Percentiles rank a stretch among this genome's conserved stretches.
phyloP scores from a whole-genome alignment of 2,888 invertebrate genomes.

The Eutolmus rufibarbis region DNA sequence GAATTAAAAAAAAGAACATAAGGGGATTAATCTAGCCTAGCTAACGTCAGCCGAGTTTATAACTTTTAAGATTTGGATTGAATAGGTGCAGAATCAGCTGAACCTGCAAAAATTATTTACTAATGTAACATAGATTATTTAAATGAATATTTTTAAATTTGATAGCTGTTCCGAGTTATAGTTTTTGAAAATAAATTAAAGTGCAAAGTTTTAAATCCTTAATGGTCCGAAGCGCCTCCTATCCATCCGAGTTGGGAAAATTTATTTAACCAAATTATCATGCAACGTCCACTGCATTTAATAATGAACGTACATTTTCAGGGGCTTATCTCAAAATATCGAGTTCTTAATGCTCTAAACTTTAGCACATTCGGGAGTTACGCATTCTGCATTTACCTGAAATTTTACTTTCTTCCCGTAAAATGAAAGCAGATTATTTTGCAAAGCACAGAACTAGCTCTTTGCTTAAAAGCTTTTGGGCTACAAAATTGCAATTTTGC shows the following conservation, averaged over 20 bases:
- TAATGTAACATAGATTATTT: too few relatives aligned
- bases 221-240: background rate
- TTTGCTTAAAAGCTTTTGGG: background rate
- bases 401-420: background rate
- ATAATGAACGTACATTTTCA: too few relatives aligned
- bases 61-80: too few relatives aligned
- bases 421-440: background rate
- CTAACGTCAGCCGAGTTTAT: too few relatives aligned
- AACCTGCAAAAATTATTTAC: too few relatives aligned
- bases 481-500: background rate
- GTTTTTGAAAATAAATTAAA: too few relatives aligned
- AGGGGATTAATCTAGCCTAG: too few relatives aligned
- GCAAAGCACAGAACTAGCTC: background rate
- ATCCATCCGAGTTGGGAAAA: background rate
- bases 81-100: too few relatives aligned
- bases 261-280: background rate
- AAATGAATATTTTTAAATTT: too few relatives aligned
- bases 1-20: too few relatives aligned
- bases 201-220: background rate
- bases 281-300: background rate
- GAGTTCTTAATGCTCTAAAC: background rate
- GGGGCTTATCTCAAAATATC: background rate
- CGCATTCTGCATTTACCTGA: background rate
- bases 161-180: too few relatives aligned
- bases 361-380: background rate